These are phyloP conservation scores for Elegia similella DNA, from an alignment of 2,888 invertebrate species.

Conservation along the genomic window DNA sequence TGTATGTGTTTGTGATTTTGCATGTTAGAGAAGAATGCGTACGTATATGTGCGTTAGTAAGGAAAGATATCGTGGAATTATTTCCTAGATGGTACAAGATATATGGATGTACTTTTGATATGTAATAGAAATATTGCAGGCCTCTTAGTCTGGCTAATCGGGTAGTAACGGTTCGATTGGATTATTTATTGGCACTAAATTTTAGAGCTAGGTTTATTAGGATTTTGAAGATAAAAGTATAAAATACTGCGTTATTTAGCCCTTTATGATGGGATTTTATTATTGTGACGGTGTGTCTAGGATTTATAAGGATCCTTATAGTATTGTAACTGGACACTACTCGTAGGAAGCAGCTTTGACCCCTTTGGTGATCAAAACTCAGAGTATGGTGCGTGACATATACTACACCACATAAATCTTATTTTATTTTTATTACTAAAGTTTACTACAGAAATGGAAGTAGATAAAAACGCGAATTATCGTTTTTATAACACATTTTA, in stretches of 20 bases:
- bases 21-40: slow-evolving; percentile 80
- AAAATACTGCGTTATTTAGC: slow-evolving; percentile 46
- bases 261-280: slow-evolving; percentile 30
- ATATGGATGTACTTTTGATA: slow-evolving; percentile 41
- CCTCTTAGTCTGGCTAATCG: slow-evolving; percentile 44
- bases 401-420: not conserved
- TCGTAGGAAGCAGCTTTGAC: not conserved
- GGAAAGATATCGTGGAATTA: slow-evolving; percentile 79
- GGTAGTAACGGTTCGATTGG: slow-evolving; percentile 60
- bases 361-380: not conserved
- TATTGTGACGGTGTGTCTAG: slow-evolving; percentile 20
- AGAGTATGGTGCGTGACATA: not conserved
- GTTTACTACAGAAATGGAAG: too few relatives aligned
- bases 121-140: slow-evolving; percentile 43
- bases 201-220: slow-evolving; percentile 67
- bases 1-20: slow-evolving; percentile 68
- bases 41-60: slow-evolving; percentile 63
- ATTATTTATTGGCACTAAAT: slow-evolving; percentile 71
- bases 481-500: too few relatives aligned
- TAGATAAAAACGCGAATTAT: too few relatives aligned
- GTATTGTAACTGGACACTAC: not conserved
- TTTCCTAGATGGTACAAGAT: slow-evolving; percentile 69
- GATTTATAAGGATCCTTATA: slow-evolving; percentile 21
- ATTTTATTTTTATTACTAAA: too few relatives aligned
- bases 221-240: slow-evolving; percentile 54